Evolutionary conservation across 2,888 invertebrate genomes (phyloP), one percentile per base, ranked within the genome.

Genomic region (Andrena dorsata): DNA sequence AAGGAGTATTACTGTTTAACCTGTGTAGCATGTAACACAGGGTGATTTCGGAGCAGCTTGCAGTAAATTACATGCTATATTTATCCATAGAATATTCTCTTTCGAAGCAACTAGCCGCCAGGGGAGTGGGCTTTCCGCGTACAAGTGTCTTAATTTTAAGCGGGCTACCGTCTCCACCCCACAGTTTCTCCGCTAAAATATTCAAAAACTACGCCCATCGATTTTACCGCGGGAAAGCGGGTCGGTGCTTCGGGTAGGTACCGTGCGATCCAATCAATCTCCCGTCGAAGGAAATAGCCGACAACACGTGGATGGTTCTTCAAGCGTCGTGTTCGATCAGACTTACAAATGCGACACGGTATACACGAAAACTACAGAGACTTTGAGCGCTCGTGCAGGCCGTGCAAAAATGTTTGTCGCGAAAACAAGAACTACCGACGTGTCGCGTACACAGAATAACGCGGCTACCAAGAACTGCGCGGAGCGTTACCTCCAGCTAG

Each of bases 401-500:
- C 26, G 20, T 13, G 47, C 13, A 63, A 70, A 70, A 78, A 69
- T 73, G 69, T 20, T 20, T 61, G 49, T 10, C 58, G 35, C 41
- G 35, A 35, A 32, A 68, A 66, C 83, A 73, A 83, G 71, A 82
- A 82, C 80, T 47, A 80, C 61, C 69, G 58, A 20, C 30, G 63
- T 53, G 56, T 63, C 35, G 26, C 20, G 74, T 32, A 49, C 58
- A 51, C 61, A 81, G 41, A 61, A 70, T 69, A 51, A 56, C 76
- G 49, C 35, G 10, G 20, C 35, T 76, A 80, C 75, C 53, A n/a
- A 63, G 82, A 82, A 78, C 78, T 41, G 41, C 69, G 71, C 64
- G 72, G 56, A 75, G 82, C 75, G 78, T 73, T 78, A 69, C 75
- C 51, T 69, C 71, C 68, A 63, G 23, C 66, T 51, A 75, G 76